Base-by-base conservation (phyloP, 2,113 vertebrate species). In the Lipophrys pholis region DNA sequence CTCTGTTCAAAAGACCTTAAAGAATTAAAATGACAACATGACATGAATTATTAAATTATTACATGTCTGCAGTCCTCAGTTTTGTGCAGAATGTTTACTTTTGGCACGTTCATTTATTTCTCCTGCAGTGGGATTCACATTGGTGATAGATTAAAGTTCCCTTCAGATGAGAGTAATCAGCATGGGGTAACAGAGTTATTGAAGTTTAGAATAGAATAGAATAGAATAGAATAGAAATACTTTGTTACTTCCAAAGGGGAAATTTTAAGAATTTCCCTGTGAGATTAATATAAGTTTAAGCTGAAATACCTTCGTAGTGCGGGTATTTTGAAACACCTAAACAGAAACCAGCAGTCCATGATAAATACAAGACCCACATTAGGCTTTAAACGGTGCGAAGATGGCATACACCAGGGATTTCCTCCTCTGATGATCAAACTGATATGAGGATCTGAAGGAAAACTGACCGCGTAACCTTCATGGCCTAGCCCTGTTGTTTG, bases 1-100 rank as follows among this genome's bases (percentile, higher is more conserved):
- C 35, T 11, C 45, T 67, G 1, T 85, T 88, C 38, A 84, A 77
- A 69, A 69, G 42, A 52, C 45, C 57, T 74, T 73, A 43, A 51
- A 71, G 12, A 56, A 59, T 67, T 53, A 58, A 77, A 59, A 52
- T 41, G 56, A 71, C 54, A 69, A 58, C 49, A 46, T 63, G 16
- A 69, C 84, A 73, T 73, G 69, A 87, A 76, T 87, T 70, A 86
- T 80, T 83, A 72, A 73, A 76, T 73, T 78, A 70, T 56, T 64
- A 61, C 38, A 53, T 66, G 16, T 55, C 41, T 68, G 70, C 57
- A 74, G 42, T 36, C 17, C 11, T 45, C 1, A 2, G 49, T 61
- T 69, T 59, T 65, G 30, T 57, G 35, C 45, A 14, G 60, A 17
- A 5, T 2, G 8, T 30, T 36, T 38, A 7, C 14, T 72, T 58